phyloP scores from a whole-genome alignment of 2,113 vertebrate species.

The Entomyzon cyanotis region DNA sequence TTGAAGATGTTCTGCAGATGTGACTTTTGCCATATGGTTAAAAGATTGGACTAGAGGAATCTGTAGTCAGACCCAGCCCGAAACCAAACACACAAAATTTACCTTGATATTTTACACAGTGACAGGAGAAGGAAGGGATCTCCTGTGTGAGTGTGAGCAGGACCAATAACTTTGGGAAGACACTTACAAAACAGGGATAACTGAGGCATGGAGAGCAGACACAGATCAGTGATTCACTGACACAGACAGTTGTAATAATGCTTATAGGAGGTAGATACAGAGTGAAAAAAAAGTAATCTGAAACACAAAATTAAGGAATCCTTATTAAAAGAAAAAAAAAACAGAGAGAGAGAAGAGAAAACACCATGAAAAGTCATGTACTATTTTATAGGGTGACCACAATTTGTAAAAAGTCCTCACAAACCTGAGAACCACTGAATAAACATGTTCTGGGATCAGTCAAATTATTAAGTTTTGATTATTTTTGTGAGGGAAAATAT shows the following conservation, averaged over 20 bases:
- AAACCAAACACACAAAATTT: not conserved
- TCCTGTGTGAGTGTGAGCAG: not conserved
- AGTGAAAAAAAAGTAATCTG: not conserved
- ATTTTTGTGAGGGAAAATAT: not conserved
- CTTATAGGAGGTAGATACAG: not conserved
- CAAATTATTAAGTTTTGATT: not conserved
- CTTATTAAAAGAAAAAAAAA: not conserved
- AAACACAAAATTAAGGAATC: not conserved
- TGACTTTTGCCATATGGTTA: not conserved
- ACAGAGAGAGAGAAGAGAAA: rapidly evolving
- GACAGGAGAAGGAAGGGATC: not conserved
- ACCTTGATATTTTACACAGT: not conserved
- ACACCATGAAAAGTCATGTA: not conserved
- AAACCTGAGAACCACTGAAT: not conserved
- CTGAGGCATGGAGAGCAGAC: not conserved
- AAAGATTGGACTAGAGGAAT: not conserved
- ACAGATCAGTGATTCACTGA: not conserved
- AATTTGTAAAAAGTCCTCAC: not conserved
- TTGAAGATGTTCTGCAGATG: not conserved
- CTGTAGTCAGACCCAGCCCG: not conserved
- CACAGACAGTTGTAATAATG: not conserved
- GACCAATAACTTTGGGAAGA: not conserved
- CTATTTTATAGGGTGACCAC: not conserved
- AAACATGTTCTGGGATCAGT: not conserved
- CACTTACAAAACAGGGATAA: not conserved